phyloP scores from a whole-genome alignment of 2,888 invertebrate genomes.

The Hypomecis punctinalis region DNA sequence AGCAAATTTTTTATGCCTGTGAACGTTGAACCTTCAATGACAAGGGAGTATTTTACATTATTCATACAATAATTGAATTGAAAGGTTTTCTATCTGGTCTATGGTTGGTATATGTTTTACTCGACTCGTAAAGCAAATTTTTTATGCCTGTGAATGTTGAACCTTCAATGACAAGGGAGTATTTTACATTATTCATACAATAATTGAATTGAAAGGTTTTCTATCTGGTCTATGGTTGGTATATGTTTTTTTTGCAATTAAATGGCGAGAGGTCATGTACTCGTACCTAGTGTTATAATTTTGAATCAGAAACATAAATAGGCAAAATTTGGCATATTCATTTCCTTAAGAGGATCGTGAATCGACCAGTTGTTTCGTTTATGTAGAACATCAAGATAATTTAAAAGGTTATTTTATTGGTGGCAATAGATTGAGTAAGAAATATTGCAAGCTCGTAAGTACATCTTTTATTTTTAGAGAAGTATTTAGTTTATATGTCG shows the following conservation, averaged over 20 bases:
- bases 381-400: too few species aligned
- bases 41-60: constrained; percentile 27
- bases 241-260: constrained; percentile 15
- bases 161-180: constrained; percentile 27
- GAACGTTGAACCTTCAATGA: constrained; percentile 31
- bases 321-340: too few species aligned
- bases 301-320: too few species aligned
- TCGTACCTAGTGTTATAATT: not conserved
- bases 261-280: not conserved
- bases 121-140: constrained; percentile 30
- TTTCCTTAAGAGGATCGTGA: too few species aligned
- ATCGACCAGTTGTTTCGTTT: too few species aligned
- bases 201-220: constrained; percentile 27
- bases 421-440: too few species aligned
- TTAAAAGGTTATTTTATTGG: too few species aligned
- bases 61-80: constrained; percentile 28
- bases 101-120: constrained; percentile 13
- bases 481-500: too few species aligned
- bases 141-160: constrained; percentile 30
- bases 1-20: constrained; percentile 32
- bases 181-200: constrained; percentile 25
- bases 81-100: not conserved
- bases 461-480: too few species aligned
- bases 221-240: too few species aligned
- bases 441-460: too few species aligned